phyloP scores from a whole-genome alignment of 2,797 vertebrate genomes.

The Malurus splendens region DNA sequence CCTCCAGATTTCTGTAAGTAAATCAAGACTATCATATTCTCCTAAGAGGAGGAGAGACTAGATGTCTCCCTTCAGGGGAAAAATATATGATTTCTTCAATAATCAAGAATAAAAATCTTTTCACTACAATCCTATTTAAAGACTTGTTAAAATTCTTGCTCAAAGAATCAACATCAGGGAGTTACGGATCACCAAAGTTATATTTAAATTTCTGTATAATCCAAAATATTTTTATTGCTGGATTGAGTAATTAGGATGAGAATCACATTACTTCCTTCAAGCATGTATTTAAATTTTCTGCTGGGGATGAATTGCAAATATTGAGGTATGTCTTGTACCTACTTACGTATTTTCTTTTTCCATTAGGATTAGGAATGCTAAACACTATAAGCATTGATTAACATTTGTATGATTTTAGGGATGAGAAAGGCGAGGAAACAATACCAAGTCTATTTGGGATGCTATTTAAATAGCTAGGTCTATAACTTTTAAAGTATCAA shows the following conservation, averaged over 20 bases:
- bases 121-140: not conserved
- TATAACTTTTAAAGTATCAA: not conserved
- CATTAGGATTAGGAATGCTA: constrained; percentile 50
- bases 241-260: constrained; percentile 40
- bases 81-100: not conserved
- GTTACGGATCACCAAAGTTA: not conserved
- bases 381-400: constrained; percentile 49
- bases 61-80: not conserved
- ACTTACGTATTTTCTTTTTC: constrained; percentile 46
- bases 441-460: not conserved
- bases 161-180: constrained; percentile 27
- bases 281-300: constrained; percentile 52
- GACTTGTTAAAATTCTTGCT: not conserved
- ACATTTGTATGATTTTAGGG: constrained; percentile 33
- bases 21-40: constrained; percentile 27
- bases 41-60: not conserved
- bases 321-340: constrained; percentile 13
- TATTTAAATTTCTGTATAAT: constrained; percentile 31
- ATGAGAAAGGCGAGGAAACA: constrained; percentile 33
- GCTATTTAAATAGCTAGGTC: not conserved
- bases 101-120: not conserved
- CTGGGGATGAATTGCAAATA: constrained; percentile 50
- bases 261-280: constrained; percentile 28
- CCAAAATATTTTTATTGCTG: constrained; percentile 9
- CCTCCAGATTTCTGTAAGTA: constrained; percentile 34